Conservation (phyloP, 2,113 vertebrate species). For the Ochotona curzoniae region DNA sequence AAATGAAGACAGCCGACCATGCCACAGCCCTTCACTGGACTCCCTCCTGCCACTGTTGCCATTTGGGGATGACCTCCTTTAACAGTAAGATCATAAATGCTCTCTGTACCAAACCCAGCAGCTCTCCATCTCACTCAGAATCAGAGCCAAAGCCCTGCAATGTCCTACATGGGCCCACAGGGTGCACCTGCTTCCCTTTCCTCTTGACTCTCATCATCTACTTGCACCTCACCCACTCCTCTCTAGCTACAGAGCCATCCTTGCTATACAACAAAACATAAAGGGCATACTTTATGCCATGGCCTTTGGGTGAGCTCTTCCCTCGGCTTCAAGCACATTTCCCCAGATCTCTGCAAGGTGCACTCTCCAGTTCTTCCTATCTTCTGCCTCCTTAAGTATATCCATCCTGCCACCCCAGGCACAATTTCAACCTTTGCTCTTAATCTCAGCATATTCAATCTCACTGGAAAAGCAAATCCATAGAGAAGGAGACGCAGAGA, state of each 20-base stretch:
- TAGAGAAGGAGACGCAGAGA: no score
- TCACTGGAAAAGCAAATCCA: no score
- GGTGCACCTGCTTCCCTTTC: neutral
- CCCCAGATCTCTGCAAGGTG: fast-evolving
- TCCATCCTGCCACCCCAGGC: neutral
- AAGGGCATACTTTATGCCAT: no score
- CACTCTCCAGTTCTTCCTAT: neutral
- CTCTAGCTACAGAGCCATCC: neutral
- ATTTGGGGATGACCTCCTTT: neutral
- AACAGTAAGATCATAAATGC: neutral
- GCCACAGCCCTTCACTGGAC: no score
- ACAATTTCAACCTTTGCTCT: neutral
- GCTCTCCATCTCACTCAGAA: neutral
- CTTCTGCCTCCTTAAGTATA: neutral
- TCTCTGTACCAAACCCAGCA: neutral
- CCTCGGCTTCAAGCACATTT: neutral
- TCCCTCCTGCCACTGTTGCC: neutral
- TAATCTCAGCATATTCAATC: neutral
- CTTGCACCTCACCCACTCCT: neutral
- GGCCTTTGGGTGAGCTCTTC: neutral
- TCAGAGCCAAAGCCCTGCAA: neutral
- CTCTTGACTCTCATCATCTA: neutral
- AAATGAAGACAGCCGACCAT: neutral
- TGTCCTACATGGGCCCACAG: fast-evolving
- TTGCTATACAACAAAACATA: neutral